phyloP scores from a whole-genome alignment of 2,113 vertebrate genomes.

The Paramormyrops kingsleyae region DNA sequence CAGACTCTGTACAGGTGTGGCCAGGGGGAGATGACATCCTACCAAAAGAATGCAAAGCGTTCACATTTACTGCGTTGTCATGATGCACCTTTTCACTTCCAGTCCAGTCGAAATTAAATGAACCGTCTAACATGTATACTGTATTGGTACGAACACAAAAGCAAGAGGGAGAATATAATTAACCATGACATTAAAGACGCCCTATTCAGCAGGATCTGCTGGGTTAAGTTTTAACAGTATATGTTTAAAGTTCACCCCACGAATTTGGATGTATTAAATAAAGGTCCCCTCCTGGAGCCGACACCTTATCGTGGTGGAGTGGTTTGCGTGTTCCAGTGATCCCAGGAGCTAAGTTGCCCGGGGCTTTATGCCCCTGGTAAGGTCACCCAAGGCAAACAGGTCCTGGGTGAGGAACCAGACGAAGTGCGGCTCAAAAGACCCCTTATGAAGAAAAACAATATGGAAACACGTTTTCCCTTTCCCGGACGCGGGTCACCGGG shows the following conservation, averaged over 20 bases:
- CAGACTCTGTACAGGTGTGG: slow-evolving; percentile 59
- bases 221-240: not conserved
- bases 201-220: not conserved
- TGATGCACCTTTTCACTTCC: not conserved
- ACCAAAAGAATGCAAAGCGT: slow-evolving; percentile 16
- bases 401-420: no score
- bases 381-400: no score
- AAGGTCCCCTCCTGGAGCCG: no score
- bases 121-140: not conserved
- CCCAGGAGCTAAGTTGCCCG: no score
- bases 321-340: no score
- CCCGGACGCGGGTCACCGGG: no score
- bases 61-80: not conserved
- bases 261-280: not conserved
- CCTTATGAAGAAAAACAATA: no score
- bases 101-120: not conserved
- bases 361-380: no score
- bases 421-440: no score
- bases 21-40: slow-evolving; percentile 51
- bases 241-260: not conserved
- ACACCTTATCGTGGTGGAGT: no score
- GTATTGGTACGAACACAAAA: not conserved
- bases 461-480: no score
- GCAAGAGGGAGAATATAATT: not conserved
- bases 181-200: not conserved